phyloP scores from a whole-genome alignment of 92 coral and sea anemone species.

The Parazoanthus atlanticus region DNA sequence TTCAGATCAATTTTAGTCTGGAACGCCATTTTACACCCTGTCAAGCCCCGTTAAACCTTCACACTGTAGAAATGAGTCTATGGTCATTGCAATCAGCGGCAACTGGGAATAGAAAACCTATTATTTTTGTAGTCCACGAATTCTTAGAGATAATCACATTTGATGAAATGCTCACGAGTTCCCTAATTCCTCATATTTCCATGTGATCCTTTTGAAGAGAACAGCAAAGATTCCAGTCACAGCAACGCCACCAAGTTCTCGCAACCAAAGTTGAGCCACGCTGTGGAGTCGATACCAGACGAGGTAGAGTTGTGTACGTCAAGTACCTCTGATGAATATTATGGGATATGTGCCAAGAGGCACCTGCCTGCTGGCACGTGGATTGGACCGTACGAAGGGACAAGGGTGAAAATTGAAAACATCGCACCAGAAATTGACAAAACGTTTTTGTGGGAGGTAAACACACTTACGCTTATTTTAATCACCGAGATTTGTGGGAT shows the following conservation, averaged over 20 bases:
- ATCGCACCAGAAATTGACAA: constrained; percentile 77
- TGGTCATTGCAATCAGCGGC: too few relatives aligned
- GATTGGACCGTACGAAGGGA: constrained; percentile 99
- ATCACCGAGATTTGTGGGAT: too few relatives aligned
- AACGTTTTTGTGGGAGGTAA: constrained; percentile 97
- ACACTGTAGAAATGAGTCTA: too few relatives aligned
- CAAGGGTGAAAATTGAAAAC: constrained; percentile 76
- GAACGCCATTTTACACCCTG: too few relatives aligned
- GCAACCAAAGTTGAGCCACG: constrained; percentile 65
- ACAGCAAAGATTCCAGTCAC: not conserved
- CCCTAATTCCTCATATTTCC: not conserved
- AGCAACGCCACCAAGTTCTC: not conserved
- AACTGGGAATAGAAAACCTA: too few relatives aligned
- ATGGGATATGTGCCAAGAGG: constrained; percentile 94
- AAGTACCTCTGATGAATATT: constrained; percentile 82
- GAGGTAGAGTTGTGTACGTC: constrained; percentile 95
- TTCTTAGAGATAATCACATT: too few relatives aligned
- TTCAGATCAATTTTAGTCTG: too few relatives aligned
- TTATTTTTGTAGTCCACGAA: too few relatives aligned
- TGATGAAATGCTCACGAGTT: too few relatives aligned
- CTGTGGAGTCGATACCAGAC: constrained; percentile 90
- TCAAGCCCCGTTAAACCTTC: too few relatives aligned
- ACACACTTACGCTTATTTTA: not conserved
- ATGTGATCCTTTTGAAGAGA: constrained; percentile 6
- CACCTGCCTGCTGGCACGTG: constrained; percentile 97